Conservation (phyloP, 2,113 vertebrate species). For the Uria lomvia region DNA sequence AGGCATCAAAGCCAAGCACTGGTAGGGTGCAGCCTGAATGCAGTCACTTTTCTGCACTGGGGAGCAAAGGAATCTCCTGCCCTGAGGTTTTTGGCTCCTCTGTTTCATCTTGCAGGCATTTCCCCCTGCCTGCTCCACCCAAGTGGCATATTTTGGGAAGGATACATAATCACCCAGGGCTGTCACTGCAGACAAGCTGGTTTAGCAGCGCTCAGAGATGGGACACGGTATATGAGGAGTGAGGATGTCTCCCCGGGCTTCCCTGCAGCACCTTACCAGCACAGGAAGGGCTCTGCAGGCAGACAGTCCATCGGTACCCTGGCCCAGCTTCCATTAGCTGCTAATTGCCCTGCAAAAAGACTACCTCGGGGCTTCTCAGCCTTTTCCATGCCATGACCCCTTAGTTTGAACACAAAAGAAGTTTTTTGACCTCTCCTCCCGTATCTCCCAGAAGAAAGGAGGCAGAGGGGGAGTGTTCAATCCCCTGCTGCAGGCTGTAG, state of each 20-base stretch:
- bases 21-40: not conserved
- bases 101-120: not conserved
- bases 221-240: fast-evolving
- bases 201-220: not conserved
- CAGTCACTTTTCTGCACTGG: not conserved
- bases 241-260: not conserved
- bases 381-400: not conserved
- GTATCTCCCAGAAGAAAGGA: not conserved
- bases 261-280: not conserved
- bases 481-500: not conserved
- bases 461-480: not conserved
- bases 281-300: not conserved
- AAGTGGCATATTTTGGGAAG: not conserved
- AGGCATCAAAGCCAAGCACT: not conserved
- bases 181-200: not conserved
- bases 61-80: not conserved
- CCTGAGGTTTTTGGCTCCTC: not conserved
- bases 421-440: not conserved
- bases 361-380: not conserved
- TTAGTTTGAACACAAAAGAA: not conserved
- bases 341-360: not conserved
- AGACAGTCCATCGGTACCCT: not conserved
- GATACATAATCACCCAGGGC: not conserved
- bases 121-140: not conserved
- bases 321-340: not conserved